Conservation (phyloP, 2,113 vertebrate genomes). For the Ceyx cyanopectus region DNA sequence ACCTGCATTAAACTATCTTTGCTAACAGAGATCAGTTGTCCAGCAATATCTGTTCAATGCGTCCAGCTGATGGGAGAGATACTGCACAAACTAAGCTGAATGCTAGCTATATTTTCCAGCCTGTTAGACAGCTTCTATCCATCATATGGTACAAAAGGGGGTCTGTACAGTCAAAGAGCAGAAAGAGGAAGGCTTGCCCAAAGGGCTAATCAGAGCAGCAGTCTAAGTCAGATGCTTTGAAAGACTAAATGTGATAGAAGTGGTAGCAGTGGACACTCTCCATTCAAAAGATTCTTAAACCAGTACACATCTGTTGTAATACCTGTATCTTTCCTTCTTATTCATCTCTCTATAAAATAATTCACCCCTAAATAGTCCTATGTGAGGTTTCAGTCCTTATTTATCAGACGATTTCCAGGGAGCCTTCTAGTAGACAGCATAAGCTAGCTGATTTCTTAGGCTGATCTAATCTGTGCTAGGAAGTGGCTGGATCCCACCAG, state of each 20-base stretch:
- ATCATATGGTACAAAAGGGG: neutral
- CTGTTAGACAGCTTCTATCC: conserved; percentile 30
- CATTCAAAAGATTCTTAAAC: neutral
- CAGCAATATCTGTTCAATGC: conserved; percentile 49
- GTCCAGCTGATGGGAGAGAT: conserved; percentile 38
- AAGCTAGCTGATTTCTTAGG: neutral
- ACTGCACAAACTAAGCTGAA: neutral
- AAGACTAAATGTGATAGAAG: neutral
- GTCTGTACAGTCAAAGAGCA: neutral
- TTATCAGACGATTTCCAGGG: neutral
- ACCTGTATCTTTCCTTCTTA: neutral
- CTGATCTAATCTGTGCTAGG: neutral
- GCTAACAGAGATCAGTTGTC: conserved; percentile 49
- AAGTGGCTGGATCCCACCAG: neutral
- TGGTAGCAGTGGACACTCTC: neutral
- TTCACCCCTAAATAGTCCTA: neutral
- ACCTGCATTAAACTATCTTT: conserved; percentile 47
- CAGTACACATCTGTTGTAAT: neutral
- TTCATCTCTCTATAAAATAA: neutral
- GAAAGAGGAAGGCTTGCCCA: neutral
- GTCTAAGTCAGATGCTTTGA: neutral
- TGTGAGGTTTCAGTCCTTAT: neutral
- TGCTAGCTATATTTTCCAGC: neutral
- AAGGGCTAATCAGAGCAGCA: neutral
- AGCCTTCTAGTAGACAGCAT: neutral